These are phyloP conservation scores for Motacilla alba DNA, from an alignment of 2,113 vertebrate genomes.

Conservation along the genomic window DNA sequence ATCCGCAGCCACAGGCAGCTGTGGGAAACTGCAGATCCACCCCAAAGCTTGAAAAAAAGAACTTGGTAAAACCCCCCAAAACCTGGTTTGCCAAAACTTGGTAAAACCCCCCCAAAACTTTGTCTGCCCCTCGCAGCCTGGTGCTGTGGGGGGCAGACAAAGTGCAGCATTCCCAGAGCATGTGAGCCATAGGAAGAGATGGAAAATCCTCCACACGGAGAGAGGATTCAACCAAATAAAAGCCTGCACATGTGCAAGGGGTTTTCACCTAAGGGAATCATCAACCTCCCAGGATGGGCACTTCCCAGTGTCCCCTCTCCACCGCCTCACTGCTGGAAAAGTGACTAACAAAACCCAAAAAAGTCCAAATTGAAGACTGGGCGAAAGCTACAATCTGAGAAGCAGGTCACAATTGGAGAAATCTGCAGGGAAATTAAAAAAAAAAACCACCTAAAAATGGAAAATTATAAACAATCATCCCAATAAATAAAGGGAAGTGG, in stretches of 20 bases:
- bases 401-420: neutral
- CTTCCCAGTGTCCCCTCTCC: neutral
- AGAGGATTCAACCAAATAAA: neutral
- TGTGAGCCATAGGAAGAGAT: accelerated
- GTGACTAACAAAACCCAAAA: neutral
- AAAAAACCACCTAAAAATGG: accelerated
- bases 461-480: neutral
- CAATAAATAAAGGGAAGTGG: neutral
- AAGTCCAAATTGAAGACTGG: neutral
- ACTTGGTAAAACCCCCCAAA: accelerated
- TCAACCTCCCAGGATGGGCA: neutral
- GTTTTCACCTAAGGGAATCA: neutral
- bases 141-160: neutral
- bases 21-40: neutral
- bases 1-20: neutral
- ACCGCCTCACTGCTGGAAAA: neutral
- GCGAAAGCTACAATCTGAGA: neutral
- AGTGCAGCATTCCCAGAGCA: neutral
- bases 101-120: accelerated
- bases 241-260: no score
- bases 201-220: neutral
- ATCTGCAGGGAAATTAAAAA: no score
- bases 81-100: no score
- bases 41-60: neutral
- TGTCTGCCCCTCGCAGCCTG: neutral